A percentile compares a stretch with the other conserved stretches of the same genome.
These are phyloP conservation scores for Troides oblongomaculatus DNA, from an alignment of 2,888 invertebrate genomes.

Conservation along the genomic window DNA sequence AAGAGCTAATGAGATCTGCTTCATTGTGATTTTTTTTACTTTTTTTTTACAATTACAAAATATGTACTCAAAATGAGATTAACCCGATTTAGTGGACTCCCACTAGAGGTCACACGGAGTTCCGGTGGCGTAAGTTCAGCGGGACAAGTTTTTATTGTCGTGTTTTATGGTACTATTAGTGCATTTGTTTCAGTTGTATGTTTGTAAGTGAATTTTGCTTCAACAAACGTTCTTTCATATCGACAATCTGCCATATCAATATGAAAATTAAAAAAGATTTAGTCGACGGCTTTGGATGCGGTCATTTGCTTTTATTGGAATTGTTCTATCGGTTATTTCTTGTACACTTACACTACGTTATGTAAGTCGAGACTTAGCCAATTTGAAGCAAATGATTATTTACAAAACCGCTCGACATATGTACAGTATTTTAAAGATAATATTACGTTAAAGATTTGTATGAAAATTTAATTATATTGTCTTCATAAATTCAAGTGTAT, in stretches of 20 bases:
- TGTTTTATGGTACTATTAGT: conserved; percentile 69
- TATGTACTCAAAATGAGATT: conserved; percentile 76
- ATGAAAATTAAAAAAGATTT: conserved; percentile 74
- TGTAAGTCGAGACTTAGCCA: conserved; percentile 25
- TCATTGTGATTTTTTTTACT: conserved; percentile 67
- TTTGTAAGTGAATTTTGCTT: conserved; percentile 63
- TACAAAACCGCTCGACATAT: conserved; percentile 66
- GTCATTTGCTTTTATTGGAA: conserved; percentile 53
- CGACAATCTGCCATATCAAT: conserved; percentile 85
- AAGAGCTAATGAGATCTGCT: conserved; percentile 68
- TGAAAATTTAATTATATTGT: conserved; percentile 85
- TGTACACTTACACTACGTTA: conserved; percentile 22
- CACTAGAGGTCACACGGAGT: conserved; percentile 54
- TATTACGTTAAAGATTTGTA: conserved; percentile 90
- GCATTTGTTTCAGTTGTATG: conserved; percentile 68
- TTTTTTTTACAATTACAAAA: conserved; percentile 46
- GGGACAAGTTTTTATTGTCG: conserved; percentile 47
- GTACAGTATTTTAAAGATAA: conserved; percentile 90
- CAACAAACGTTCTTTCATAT: conserved; percentile 77
- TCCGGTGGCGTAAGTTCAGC: conserved; percentile 53
- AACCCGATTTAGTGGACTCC: conserved; percentile 53
- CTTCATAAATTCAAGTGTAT: conserved; percentile 70
- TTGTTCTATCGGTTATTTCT: conserved; percentile 35
- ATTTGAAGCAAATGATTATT: conserved; percentile 59
- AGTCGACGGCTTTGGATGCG: conserved; percentile 62